Conservation (phyloP, 2,113 vertebrate species). For the Dasypus novemcinctus region DNA sequence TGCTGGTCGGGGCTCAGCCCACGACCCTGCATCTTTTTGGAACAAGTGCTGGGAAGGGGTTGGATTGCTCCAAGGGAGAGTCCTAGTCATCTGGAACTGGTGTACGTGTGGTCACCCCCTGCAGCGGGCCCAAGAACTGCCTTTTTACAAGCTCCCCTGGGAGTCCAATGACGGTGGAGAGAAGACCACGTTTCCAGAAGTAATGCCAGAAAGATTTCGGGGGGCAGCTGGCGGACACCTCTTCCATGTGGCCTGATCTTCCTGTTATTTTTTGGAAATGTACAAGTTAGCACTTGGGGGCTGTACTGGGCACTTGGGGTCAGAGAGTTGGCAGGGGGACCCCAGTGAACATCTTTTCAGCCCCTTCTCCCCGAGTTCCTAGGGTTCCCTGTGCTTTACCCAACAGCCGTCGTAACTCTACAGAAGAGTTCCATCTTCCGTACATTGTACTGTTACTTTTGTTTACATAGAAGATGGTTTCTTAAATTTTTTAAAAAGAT, state of each 20-base stretch:
- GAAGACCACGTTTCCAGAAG: background rate
- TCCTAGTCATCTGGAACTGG: background rate
- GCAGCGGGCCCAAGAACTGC: background rate
- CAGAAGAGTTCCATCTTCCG: background rate
- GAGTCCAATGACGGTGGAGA: background rate
- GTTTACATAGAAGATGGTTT: background rate
- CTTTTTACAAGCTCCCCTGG: background rate
- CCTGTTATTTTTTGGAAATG: background rate
- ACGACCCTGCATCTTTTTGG: background rate
- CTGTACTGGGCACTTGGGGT: background rate
- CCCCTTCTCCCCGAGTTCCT: background rate
- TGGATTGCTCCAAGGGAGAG: background rate
- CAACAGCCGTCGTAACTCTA: background rate
- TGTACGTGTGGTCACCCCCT: background rate
- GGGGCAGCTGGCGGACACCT: background rate
- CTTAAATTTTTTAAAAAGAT: no score
- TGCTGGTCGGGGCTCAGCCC: background rate
- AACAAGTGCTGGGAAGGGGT: background rate
- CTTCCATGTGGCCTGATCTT: background rate
- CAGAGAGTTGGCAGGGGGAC: background rate
- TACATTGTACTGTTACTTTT: background rate
- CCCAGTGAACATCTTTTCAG: background rate
- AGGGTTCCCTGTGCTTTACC: background rate
- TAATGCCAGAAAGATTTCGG: background rate
- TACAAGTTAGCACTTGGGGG: rapidly evolving